phyloP scores from a whole-genome alignment of 64 coral and sea anemone species.

The Exaiptasia diaphana region DNA sequence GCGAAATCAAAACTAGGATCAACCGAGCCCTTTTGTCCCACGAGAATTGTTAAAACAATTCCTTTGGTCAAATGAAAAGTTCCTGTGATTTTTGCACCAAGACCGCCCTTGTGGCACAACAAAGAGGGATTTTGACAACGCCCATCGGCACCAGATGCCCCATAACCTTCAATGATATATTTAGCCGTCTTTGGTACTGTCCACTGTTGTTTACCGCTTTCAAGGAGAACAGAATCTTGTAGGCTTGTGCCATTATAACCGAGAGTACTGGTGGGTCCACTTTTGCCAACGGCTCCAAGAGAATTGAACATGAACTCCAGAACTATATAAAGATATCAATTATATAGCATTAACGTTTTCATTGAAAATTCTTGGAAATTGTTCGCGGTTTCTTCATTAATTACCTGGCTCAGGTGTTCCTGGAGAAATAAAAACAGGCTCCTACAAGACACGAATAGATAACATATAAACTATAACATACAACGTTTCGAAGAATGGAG shows the following conservation, averaged over 20 bases:
- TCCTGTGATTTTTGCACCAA: slow-evolving; percentile 57
- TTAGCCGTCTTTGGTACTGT: slow-evolving; percentile 56
- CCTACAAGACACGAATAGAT: too few species aligned
- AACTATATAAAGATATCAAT: too few species aligned
- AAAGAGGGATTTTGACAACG: slow-evolving; percentile 35
- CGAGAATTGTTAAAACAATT: slow-evolving; percentile 51
- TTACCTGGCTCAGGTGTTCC: too few species aligned
- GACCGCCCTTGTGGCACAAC: slow-evolving; percentile 65
- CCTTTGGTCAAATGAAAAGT: slow-evolving; percentile 24
- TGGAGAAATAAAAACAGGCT: too few species aligned
- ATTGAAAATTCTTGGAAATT: too few species aligned
- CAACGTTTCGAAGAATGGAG: too few species aligned
- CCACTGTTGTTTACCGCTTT: slow-evolving; percentile 70
- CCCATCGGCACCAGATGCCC: slow-evolving; percentile 80
- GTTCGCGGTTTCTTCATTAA: too few species aligned
- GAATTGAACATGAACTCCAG: slow-evolving; percentile 56
- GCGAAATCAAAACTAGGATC: neutral
- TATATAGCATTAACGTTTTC: too few species aligned
- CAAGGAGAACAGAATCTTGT: slow-evolving; percentile 35
- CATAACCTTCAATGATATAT: slow-evolving; percentile 62
- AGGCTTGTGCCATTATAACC: slow-evolving; percentile 58
- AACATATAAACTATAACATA: too few species aligned
- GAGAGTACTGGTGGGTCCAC: slow-evolving; percentile 40
- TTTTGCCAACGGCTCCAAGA: slow-evolving; percentile 47
- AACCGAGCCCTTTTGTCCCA: slow-evolving; percentile 53